Evolutionary conservation across 2,113 vertebrate genomes (phyloP).

Genomic region (Orcinus orca): DNA sequence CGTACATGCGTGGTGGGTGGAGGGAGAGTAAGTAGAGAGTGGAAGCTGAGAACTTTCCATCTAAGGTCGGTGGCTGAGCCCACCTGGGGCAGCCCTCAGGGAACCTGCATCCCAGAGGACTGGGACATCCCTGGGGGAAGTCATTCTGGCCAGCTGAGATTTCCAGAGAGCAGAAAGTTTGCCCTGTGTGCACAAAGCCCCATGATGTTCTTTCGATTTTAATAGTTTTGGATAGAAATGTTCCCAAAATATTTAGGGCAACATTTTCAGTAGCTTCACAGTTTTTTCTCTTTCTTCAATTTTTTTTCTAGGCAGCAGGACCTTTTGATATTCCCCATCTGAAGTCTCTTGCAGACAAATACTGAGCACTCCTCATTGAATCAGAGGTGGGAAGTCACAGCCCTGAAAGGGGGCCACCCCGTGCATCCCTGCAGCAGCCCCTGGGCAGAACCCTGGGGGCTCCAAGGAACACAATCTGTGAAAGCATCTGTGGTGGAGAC

Average conservation of each 20-base stretch:
- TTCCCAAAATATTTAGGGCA: not conserved
- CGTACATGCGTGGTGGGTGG: accelerated
- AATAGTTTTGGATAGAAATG: not conserved
- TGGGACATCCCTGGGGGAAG: not conserved
- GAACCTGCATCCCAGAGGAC: not conserved
- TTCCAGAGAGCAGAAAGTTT: not conserved
- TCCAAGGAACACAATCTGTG: not conserved
- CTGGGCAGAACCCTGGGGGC: not conserved
- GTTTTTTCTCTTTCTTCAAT: not conserved
- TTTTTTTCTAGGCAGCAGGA: not conserved
- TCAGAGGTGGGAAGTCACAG: not conserved
- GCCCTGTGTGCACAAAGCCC: not conserved
- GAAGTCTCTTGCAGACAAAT: not conserved
- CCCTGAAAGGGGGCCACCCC: not conserved
- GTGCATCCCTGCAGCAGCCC: not conserved
- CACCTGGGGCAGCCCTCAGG: not conserved
- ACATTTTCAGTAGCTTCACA: not conserved
- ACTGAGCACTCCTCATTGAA: not conserved
- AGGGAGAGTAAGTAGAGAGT: not conserved
- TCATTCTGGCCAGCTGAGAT: not conserved
- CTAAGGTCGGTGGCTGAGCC: not conserved
- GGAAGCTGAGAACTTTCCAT: not conserved
- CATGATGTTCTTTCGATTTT: not conserved
- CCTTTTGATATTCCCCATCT: not conserved
- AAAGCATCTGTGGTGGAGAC: not conserved